Base-by-base conservation (phyloP, 2,113 vertebrate species). In the Calidris pugnax region DNA sequence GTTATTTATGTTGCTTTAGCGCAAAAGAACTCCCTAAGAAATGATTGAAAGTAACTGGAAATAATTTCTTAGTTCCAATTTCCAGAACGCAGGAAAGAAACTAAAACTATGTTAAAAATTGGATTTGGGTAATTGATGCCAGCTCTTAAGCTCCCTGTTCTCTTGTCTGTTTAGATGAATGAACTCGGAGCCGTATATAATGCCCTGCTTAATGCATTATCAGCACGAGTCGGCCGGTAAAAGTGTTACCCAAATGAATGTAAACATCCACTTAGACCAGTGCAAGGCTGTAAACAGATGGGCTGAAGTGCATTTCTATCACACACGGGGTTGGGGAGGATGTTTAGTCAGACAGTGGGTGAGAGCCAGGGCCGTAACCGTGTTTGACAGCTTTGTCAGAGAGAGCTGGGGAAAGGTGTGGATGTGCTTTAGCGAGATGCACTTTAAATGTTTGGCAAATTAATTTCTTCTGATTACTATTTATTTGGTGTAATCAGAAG, bases 391-490 rank as follows among this genome's bases (percentile, higher is more conserved):
- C 88, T 62, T n/a, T 57, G 18, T 20, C 39, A 51, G 56, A 66
- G 47, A 30, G 68, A 75, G 43, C 83, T 83, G 62, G 84, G 45
- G 62, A 62, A 69, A 71, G 71, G 51, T 43, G 81, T 62, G 74
- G 74, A 57, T 82, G 12, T 76, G 69, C 62, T 91, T 75, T 51
- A 87, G 86, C 3, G 0, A 92, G 84, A 82, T 76, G 57, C 66
- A 43, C 69, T 94, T 87, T 20, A 14, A 59, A 69, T 73, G 89
- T 85, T 6, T 87, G 77, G 63, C 92, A 91, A 95, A 95, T 96
- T 92, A 95, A 91, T 96, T 94, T 95, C 64, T 87, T 45, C 81
- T 93, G 93, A 96, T 95, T 89, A 79, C 92, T 93, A 91, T 96
- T 96, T 95, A 95, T 97, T 95, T 89, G 84, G 74, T 55, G 73